A percentile compares a stretch with the other conserved stretches of the same genome.
Evolutionary conservation across 2,888 invertebrate genomes (phyloP).

Genomic region (Drosophila falleni): DNA sequence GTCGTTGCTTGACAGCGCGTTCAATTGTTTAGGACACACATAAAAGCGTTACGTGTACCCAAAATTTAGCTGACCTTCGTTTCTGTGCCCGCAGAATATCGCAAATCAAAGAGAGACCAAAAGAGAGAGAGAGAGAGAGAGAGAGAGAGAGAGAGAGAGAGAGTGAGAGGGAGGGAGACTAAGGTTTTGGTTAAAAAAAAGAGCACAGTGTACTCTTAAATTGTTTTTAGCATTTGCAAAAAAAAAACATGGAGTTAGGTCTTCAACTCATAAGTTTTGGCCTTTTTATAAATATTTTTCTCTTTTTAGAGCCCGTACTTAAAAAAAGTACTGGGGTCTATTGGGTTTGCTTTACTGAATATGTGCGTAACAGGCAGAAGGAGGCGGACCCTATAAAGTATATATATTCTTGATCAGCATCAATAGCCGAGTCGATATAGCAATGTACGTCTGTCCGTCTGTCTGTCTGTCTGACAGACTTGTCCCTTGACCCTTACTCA

Average conservation of each 20-base stretch:
- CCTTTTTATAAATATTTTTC: slow-evolving; percentile 14
- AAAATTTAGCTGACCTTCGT: slow-evolving; percentile 66
- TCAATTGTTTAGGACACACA: slow-evolving; percentile 63
- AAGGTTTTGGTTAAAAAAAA: slow-evolving; percentile 2
- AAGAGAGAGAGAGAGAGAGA: background rate
- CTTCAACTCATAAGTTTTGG: slow-evolving; percentile 26
- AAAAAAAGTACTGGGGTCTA: too few relatives aligned
- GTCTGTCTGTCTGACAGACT: too few relatives aligned
- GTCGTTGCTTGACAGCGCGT: slow-evolving; percentile 56
- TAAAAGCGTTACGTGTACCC: slow-evolving; percentile 50
- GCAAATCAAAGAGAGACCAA: slow-evolving; percentile 12
- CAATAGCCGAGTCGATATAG: too few relatives aligned
- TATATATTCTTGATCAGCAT: too few relatives aligned
- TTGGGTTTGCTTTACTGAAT: too few relatives aligned
- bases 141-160: background rate
- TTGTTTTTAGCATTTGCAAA: slow-evolving; percentile 22
- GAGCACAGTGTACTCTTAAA: slow-evolving; percentile 56
- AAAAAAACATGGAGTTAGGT: slow-evolving; percentile 23
- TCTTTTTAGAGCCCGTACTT: too few relatives aligned
- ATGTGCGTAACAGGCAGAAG: too few relatives aligned
- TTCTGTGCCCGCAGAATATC: slow-evolving; percentile 52
- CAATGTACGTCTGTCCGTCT: too few relatives aligned
- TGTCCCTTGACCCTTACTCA: too few relatives aligned
- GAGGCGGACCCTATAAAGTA: too few relatives aligned
- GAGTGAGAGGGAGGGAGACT: background rate